Evolutionary conservation across 2,113 vertebrate genomes (phyloP).

Genomic region (Gambusia holbrooki): DNA sequence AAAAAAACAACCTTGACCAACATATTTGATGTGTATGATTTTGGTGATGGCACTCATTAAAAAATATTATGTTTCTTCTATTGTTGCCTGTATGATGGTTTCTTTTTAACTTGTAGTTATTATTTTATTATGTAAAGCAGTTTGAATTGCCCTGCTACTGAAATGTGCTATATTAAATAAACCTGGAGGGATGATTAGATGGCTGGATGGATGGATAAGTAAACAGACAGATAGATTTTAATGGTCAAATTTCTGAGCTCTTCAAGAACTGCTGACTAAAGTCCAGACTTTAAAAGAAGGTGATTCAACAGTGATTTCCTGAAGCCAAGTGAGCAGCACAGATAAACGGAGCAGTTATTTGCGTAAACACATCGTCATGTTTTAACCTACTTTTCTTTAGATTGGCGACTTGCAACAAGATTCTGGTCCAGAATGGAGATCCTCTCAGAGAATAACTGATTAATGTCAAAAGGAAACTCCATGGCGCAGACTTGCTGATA

Average conservation of each 20-base stretch:
- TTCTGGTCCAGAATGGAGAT: conserved; percentile 78
- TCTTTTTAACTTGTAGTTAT: too few species aligned
- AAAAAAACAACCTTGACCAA: too few species aligned
- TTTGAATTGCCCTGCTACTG: too few species aligned
- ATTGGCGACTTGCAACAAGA: conserved; percentile 62
- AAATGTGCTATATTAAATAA: too few species aligned
- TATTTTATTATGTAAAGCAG: too few species aligned
- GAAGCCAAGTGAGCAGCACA: background rate
- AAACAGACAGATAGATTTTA: background rate
- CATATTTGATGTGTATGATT: too few species aligned
- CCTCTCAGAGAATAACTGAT: conserved; percentile 74
- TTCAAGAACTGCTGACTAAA: background rate
- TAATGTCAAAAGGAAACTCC: conserved; percentile 80
- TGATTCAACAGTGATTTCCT: background rate
- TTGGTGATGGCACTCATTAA: too few species aligned
- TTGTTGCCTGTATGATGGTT: too few species aligned
- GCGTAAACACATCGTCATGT: background rate
- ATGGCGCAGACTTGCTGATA: conserved; percentile 53
- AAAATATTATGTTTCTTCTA: too few species aligned
- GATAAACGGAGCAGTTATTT: background rate
- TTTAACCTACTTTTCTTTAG: conserved; percentile 70
- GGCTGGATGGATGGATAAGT: too few species aligned
- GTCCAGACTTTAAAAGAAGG: background rate
- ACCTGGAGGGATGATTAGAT: too few species aligned
- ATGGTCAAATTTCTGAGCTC: background rate